Evolutionary conservation across 2,113 vertebrate species (phyloP).

Genomic region (Notiomystis cincta): DNA sequence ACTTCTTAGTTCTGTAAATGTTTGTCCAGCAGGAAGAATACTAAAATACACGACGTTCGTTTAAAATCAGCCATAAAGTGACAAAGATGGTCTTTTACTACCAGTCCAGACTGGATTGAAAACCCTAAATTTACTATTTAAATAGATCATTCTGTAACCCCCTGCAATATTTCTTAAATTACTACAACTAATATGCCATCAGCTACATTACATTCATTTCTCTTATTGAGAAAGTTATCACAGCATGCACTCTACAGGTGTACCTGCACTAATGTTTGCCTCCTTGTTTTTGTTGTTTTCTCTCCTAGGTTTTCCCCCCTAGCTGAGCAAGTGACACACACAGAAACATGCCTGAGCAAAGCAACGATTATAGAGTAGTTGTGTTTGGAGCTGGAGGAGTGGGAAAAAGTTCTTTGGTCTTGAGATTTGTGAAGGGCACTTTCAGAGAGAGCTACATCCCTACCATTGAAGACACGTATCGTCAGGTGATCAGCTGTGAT

Average conservation of each 20-base stretch:
- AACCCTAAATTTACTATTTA: neutral
- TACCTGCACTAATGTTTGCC: neutral
- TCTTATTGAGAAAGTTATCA: neutral
- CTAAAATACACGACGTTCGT: neutral
- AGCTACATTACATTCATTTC: neutral
- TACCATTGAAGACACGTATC: conserved; percentile 83
- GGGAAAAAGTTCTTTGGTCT: conserved; percentile 81
- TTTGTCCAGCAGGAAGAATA: neutral
- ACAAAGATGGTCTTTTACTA: neutral
- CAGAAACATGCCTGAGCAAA: conserved; percentile 80
- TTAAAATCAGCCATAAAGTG: neutral
- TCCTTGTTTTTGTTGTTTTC: neutral
- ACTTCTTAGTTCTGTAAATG: neutral
- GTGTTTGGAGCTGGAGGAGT: conserved; percentile 83
- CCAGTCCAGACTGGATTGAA: neutral
- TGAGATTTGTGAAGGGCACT: conserved; percentile 82
- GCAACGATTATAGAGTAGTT: conserved; percentile 82
- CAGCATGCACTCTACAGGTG: neutral
- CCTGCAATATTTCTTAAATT: neutral
- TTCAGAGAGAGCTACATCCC: conserved; percentile 84
- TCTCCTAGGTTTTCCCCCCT: conserved; percentile 27
- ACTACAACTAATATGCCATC: neutral
- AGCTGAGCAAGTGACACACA: neutral
- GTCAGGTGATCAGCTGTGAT: conserved; percentile 84
- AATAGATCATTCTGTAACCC: neutral